A percentile compares a stretch with the other conserved stretches of the same genome.
phyloP scores from a whole-genome alignment of 2,113 vertebrate genomes.

The Anoplopoma fimbria region DNA sequence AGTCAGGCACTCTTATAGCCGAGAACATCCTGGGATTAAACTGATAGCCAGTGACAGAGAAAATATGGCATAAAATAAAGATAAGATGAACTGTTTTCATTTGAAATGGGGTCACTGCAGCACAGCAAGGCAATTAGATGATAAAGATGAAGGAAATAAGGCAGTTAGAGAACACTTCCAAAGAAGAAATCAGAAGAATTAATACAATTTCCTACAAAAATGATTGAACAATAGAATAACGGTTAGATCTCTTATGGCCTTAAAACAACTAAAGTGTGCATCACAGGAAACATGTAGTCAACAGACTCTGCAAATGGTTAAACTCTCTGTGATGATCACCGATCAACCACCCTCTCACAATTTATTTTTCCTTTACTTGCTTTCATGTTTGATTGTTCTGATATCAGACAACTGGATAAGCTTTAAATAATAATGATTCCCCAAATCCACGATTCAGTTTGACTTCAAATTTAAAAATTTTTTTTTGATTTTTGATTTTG shows the following conservation, averaged over 20 bases:
- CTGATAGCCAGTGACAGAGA: not conserved
- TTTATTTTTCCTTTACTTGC: too few species aligned
- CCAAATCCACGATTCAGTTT: too few species aligned
- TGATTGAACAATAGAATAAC: not conserved
- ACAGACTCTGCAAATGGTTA: not conserved
- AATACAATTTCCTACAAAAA: not conserved
- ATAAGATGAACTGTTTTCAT: not conserved
- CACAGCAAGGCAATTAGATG: too few species aligned
- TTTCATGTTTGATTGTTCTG: too few species aligned
- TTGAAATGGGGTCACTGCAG: not conserved
- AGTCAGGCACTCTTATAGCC: not conserved
- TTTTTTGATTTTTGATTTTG: too few species aligned
- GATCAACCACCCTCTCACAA: not conserved
- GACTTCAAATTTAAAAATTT: too few species aligned
- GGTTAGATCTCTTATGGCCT: not conserved
- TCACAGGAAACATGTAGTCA: not conserved
- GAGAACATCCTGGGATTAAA: conserved; percentile 6
- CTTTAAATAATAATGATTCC: too few species aligned
- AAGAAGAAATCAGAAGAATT: not conserved
- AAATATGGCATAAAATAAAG: not conserved
- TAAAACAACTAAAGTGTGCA: not conserved
- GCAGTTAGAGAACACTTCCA: not conserved
- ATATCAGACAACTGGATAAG: too few species aligned
- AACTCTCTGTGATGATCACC: not conserved
- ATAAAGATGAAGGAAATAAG: not conserved